Conservation (phyloP, 2,888 invertebrate species). For the Oasisia sp. region DNA sequence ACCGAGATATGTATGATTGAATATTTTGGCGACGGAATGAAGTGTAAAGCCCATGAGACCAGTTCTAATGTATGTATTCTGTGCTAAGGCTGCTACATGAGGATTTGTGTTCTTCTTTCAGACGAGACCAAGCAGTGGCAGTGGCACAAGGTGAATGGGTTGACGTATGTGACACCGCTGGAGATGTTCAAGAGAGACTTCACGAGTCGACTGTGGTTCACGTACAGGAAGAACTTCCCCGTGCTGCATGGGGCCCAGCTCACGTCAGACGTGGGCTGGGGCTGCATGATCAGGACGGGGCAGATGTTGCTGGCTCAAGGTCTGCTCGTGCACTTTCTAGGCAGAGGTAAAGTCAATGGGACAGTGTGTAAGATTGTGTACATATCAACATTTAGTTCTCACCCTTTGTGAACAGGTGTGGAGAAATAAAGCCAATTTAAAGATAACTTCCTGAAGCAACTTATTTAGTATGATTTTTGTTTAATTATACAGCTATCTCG, state of each 20-base stretch:
- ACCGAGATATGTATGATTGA: too few relatives aligned
- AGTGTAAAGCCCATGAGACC: too few relatives aligned
- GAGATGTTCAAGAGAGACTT: constrained; percentile 88
- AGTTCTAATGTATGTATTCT: too few relatives aligned
- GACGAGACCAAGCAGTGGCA: neutral
- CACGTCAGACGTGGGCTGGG: constrained; percentile 94
- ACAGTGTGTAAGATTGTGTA: neutral
- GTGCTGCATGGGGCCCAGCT: constrained; percentile 81
- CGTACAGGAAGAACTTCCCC: constrained; percentile 78
- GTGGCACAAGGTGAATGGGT: neutral
- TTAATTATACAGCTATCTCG: too few relatives aligned
- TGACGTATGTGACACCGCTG: constrained; percentile 41
- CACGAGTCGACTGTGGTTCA: constrained; percentile 81
- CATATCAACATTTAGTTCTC: neutral
- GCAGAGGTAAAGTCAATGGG: constrained; percentile 70
- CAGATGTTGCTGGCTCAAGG: constrained; percentile 94
- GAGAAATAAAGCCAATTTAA: neutral
- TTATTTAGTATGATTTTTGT: too few relatives aligned
- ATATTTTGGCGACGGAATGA: too few relatives aligned
- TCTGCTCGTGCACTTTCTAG: constrained; percentile 83
- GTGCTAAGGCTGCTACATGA: too few relatives aligned
- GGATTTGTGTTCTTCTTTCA: neutral
- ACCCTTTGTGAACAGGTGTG: neutral
- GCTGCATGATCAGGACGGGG: constrained; percentile 87
- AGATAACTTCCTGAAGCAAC: neutral